Evolutionary conservation across 2,797 vertebrate genomes (phyloP).

Genomic region (Trematomus bernacchii): DNA sequence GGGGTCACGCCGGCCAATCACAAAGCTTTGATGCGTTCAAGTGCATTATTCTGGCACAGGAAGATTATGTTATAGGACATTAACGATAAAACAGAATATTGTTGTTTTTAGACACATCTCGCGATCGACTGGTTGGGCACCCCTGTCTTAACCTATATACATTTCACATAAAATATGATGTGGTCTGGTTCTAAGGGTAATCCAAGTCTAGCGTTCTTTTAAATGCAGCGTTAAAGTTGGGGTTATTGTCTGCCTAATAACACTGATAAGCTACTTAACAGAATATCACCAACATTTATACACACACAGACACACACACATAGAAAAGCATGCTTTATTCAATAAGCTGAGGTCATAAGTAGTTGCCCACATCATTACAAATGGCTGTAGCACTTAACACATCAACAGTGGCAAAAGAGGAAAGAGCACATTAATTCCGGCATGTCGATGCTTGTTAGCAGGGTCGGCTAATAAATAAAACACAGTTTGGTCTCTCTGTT

Average conservation of each 20-base stretch:
- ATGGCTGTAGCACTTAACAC: constrained; percentile 44
- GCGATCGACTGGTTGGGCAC: background rate
- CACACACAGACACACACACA: background rate
- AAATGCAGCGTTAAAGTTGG: no score
- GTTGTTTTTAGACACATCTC: no score
- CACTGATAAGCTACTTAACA: no score
- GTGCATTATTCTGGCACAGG: no score
- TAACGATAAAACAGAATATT: no score
- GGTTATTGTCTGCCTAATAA: no score
- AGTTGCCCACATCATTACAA: constrained; percentile 39
- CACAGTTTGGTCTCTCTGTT: constrained; percentile 54
- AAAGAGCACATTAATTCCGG: constrained; percentile 76
- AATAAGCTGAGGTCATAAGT: constrained; percentile 57
- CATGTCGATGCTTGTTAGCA: constrained; percentile 69
- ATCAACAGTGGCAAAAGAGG: constrained; percentile 81
- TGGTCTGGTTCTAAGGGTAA: constrained; percentile 9
- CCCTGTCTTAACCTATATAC: background rate
- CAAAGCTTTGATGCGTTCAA: no score
- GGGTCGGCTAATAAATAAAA: constrained; percentile 74
- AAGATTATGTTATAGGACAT: no score
- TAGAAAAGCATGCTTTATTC: constrained; percentile 1
- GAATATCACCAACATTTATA: background rate
- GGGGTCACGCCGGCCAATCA: no score
- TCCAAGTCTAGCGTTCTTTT: background rate
- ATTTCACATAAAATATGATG: background rate